These are phyloP conservation scores for Campopleginae sp. DNA, from an alignment of 2,888 invertebrate species.

Conservation along the genomic window DNA sequence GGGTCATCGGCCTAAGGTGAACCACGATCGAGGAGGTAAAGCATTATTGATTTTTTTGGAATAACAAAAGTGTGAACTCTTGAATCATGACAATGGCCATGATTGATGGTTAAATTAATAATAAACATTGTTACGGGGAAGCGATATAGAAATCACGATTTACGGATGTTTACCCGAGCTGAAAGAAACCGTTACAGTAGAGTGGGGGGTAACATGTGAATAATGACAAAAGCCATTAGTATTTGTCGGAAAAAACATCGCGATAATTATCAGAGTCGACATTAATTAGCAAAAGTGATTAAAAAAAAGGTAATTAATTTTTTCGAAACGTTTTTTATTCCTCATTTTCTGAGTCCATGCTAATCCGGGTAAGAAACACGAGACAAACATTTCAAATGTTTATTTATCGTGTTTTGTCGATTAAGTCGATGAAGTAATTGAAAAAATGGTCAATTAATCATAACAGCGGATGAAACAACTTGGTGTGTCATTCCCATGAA, in stretches of 20 bases:
- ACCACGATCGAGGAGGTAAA: background rate
- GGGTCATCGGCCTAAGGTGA: background rate
- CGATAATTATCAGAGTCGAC: no score
- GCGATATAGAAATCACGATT: background rate
- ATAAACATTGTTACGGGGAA: background rate
- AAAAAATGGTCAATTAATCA: conserved; percentile 18
- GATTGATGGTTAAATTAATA: background rate
- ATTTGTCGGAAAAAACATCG: no score
- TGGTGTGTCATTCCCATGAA: conserved; percentile 47
- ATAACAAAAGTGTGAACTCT: background rate
- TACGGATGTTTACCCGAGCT: background rate
- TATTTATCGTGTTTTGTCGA: background rate
- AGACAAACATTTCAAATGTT: background rate
- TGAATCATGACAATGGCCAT: background rate
- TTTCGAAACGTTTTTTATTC: no score
- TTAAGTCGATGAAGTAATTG: background rate
- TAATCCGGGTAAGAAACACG: no score
- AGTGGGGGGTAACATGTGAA: no score
- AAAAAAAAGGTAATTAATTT: no score
- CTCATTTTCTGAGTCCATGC: no score
- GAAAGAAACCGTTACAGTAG: no score
- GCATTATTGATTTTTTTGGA: conserved; percentile 3
- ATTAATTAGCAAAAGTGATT: no score
- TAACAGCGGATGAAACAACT: conserved; percentile 46
- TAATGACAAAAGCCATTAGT: no score